Evolutionary conservation across 2,888 invertebrate species (phyloP).

Genomic region (Mythimna loreyi): DNA sequence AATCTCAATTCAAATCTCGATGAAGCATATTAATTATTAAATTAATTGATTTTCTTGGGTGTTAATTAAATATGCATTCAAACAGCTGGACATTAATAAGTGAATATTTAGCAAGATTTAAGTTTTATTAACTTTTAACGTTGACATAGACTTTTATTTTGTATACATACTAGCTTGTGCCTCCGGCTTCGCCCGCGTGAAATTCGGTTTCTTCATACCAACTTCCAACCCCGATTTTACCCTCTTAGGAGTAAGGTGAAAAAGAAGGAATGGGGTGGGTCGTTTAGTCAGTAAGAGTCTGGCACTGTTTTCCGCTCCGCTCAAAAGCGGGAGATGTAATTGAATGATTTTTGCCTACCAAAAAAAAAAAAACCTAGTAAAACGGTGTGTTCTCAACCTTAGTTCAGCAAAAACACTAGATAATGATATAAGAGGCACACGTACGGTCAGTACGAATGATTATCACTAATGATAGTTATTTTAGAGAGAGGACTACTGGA

Average conservation of each 20-base stretch:
- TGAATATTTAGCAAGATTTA: constrained; percentile 18
- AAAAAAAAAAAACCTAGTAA: too few relatives aligned
- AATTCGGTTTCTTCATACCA: too few relatives aligned
- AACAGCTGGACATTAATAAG: constrained; percentile 17
- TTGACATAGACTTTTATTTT: not conserved
- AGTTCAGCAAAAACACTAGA: constrained; percentile 66
- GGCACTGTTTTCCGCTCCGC: too few relatives aligned
- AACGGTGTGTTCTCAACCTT: constrained; percentile 59
- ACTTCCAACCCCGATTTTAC: too few relatives aligned
- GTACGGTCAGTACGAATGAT: constrained; percentile 73
- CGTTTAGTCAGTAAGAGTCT: too few relatives aligned
- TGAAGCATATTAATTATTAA: constrained; percentile 49
- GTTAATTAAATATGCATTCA: constrained; percentile 39
- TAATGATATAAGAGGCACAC: constrained; percentile 72
- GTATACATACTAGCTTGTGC: too few relatives aligned
- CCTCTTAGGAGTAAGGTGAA: too few relatives aligned
- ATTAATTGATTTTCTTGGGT: constrained; percentile 48
- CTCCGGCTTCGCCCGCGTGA: too few relatives aligned
- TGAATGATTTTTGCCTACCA: too few relatives aligned
- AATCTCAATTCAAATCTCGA: constrained; percentile 53
- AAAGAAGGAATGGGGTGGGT: too few relatives aligned
- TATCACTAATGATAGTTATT: constrained; percentile 82
- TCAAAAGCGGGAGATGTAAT: too few relatives aligned
- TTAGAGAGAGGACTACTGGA: constrained; percentile 71
- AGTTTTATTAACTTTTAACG: not conserved